Conservation (phyloP, 2,888 invertebrate species). For the Phengaris arion region DNA sequence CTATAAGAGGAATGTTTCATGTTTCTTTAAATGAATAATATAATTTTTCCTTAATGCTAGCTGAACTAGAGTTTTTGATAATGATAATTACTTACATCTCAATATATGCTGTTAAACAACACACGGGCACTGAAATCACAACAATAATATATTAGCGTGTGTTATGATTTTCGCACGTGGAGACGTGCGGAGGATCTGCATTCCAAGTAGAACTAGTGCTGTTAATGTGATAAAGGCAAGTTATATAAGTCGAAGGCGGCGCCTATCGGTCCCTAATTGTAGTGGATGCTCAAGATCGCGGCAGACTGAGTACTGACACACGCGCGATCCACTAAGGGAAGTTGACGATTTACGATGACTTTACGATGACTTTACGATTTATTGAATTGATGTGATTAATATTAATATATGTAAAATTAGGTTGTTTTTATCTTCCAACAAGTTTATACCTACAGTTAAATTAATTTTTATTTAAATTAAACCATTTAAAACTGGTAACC, state of each 20-base stretch:
- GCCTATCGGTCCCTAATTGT: conserved; percentile 21
- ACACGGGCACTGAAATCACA: conserved; percentile 7
- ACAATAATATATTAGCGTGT: background rate
- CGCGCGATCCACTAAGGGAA: background rate
- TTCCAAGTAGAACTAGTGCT: conserved; percentile 20
- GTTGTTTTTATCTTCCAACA: no score
- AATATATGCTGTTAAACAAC: background rate
- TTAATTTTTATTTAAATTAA: no score
- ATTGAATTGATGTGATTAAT: no score
- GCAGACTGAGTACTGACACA: background rate
- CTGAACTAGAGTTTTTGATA: background rate
- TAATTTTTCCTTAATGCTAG: no score
- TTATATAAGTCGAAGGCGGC: conserved; percentile 23
- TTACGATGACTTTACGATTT: no score
- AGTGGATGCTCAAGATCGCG: conserved; percentile 17
- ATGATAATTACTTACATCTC: background rate
- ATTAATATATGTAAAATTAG: no score
- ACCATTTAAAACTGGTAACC: no score
- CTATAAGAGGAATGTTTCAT: no score
- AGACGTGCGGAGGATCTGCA: conserved; percentile 24
- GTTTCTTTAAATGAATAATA: no score
- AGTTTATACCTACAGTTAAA: no score
- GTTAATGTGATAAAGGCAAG: conserved; percentile 17
- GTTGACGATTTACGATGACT: background rate
- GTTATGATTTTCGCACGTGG: background rate